These are phyloP conservation scores for Folsomia candida DNA, from an alignment of 2,888 invertebrate species.

Conservation along the genomic window DNA sequence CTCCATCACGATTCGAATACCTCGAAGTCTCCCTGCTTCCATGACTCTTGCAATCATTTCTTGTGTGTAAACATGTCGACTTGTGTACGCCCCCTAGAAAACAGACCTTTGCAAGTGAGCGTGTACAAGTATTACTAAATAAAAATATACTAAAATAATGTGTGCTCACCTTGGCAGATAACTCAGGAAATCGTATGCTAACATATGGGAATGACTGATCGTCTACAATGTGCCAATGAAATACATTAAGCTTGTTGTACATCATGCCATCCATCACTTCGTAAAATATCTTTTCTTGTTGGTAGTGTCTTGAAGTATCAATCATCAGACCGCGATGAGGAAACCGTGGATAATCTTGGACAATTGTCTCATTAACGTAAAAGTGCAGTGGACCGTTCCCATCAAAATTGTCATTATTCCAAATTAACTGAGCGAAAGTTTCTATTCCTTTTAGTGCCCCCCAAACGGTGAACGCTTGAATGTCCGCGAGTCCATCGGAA, in stretches of 20 bases:
- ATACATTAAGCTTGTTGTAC: constrained; percentile 85
- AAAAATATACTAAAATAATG: background rate
- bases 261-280: constrained; percentile 76
- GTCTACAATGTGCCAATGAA: constrained; percentile 84
- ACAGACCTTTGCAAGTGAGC: background rate
- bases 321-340: constrained; percentile 60
- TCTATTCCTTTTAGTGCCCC: constrained; percentile 20
- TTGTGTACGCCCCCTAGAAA: constrained; percentile 31
- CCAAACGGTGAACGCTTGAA: constrained; percentile 15
- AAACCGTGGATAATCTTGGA: constrained; percentile 28
- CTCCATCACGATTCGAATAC: constrained; percentile 84
- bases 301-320: constrained; percentile 82
- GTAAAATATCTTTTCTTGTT: constrained; percentile 66
- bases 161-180: constrained; percentile 53
- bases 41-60: constrained; percentile 67
- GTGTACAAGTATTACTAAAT: no score
- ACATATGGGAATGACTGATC: constrained; percentile 89
- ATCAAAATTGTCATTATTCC: background rate
- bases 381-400: constrained; percentile 1
- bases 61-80: constrained; percentile 61
- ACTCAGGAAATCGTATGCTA: constrained; percentile 71
- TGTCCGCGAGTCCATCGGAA: constrained; percentile 2
- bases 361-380: constrained; percentile 14
- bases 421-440: constrained; percentile 20
- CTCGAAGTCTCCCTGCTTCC: constrained; percentile 72